Conservation (phyloP, 1,140 invertebrate species). For the Argopecten irradians region DNA sequence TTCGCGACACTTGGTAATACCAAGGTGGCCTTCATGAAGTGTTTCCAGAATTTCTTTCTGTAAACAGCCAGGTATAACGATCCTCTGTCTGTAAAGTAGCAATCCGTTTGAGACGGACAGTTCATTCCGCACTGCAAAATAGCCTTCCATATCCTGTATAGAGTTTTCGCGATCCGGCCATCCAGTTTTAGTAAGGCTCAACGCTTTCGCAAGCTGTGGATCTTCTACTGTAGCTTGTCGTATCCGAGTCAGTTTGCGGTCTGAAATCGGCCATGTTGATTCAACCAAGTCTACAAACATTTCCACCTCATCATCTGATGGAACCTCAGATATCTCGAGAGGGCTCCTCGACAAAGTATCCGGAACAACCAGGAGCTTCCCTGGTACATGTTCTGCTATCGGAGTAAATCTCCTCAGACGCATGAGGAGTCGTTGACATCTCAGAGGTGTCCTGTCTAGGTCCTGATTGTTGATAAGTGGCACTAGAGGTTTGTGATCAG, state of each 20-base stretch:
- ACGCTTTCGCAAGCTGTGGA: neutral
- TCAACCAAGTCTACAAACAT: neutral
- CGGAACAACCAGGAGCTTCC: constrained; percentile 35
- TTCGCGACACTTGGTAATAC: constrained; percentile 55
- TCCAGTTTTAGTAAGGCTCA: neutral
- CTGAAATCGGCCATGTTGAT: neutral
- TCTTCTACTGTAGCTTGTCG: neutral
- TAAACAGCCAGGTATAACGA: constrained; percentile 62
- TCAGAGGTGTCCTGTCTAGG: constrained; percentile 25
- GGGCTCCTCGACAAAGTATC: constrained; percentile 39
- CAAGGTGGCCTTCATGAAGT: constrained; percentile 69
- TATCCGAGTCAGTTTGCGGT: neutral
- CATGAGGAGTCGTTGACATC: constrained; percentile 29
- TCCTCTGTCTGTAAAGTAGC: constrained; percentile 29
- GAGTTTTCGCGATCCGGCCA: neutral
- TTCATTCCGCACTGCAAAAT: neutral
- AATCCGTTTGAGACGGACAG: too few species aligned
- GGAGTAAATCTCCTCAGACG: constrained; percentile 25
- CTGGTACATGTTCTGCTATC: constrained; percentile 34
- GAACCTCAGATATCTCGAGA: neutral
- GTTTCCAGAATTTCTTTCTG: constrained; percentile 61
- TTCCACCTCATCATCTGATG: neutral
- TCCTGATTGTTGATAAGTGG: constrained; percentile 37
- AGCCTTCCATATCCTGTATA: neutral
- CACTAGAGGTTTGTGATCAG: constrained; percentile 44